These are phyloP conservation scores for Aviceda subcristata DNA, from an alignment of 2,113 vertebrate species.

Conservation along the genomic window DNA sequence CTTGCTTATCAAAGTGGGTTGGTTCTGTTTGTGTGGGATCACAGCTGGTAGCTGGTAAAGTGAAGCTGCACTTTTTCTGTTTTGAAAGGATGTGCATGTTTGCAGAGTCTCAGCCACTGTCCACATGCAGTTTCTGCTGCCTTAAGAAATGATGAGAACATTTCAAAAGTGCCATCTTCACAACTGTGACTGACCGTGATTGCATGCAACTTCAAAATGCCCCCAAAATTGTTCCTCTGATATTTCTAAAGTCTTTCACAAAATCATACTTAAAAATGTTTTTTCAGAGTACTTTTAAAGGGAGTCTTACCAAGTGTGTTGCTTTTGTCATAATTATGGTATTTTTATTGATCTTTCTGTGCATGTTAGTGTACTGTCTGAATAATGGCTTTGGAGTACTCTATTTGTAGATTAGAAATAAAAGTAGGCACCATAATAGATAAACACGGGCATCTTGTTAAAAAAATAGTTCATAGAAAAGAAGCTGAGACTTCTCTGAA, in stretches of 20 bases:
- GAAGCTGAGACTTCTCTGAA: not conserved
- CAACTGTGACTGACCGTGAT: not conserved
- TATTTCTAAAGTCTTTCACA: not conserved
- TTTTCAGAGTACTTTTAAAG: not conserved
- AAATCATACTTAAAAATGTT: not conserved
- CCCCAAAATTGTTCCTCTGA: not conserved
- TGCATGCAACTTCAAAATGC: not conserved
- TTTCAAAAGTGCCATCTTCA: not conserved
- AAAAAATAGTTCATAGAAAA: not conserved
- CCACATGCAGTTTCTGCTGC: not conserved
- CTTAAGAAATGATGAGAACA: not conserved
- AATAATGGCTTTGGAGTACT: not conserved
- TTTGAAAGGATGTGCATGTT: not conserved
- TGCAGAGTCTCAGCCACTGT: not conserved
- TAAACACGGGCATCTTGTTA: not conserved
- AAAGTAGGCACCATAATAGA: not conserved
- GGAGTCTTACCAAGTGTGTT: not conserved
- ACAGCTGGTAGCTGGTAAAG: not conserved
- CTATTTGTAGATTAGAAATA: not conserved
- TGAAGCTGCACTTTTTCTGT: not conserved
- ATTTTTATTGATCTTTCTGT: not conserved
- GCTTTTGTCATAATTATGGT: not conserved
- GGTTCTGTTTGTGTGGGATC: not conserved
- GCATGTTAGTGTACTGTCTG: not conserved
- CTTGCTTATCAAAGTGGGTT: not conserved